These are phyloP conservation scores for Muscicapa adusta DNA, from an alignment of 2,113 vertebrate species.

Conservation along the genomic window DNA sequence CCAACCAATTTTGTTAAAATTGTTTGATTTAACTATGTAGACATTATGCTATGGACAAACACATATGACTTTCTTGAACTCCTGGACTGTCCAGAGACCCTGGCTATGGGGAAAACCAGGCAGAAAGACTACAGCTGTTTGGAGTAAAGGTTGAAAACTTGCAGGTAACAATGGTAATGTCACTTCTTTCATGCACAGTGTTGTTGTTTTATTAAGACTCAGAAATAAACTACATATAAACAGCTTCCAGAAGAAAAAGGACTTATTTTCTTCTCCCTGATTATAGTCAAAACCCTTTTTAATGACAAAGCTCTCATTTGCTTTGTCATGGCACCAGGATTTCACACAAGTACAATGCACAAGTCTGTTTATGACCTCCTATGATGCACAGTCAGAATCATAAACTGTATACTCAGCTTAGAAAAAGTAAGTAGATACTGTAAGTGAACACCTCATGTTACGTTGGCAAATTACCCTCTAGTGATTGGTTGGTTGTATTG, in stretches of 20 bases:
- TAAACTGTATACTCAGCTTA: neutral
- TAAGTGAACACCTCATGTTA: neutral
- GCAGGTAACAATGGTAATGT: neutral
- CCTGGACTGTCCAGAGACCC: neutral
- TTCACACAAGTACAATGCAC: neutral
- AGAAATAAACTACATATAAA: neutral
- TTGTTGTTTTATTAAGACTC: neutral
- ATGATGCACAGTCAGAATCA: neutral
- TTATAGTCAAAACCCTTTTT: neutral
- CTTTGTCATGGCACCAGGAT: neutral
- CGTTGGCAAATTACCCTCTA: neutral
- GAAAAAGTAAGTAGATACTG: neutral
- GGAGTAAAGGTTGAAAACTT: neutral
- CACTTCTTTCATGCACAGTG: neutral
- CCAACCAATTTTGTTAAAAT: neutral
- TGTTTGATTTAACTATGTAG: neutral
- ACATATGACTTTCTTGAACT: neutral
- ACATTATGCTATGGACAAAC: neutral
- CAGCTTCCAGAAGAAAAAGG: neutral
- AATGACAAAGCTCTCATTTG: neutral
- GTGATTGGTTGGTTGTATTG: neutral
- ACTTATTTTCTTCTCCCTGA: neutral
- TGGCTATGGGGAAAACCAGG: accelerated
- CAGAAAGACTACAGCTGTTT: neutral
- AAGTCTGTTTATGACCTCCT: accelerated